Conservation (phyloP, 2,797 vertebrate genomes). For the Bradypodion pumilum region DNA sequence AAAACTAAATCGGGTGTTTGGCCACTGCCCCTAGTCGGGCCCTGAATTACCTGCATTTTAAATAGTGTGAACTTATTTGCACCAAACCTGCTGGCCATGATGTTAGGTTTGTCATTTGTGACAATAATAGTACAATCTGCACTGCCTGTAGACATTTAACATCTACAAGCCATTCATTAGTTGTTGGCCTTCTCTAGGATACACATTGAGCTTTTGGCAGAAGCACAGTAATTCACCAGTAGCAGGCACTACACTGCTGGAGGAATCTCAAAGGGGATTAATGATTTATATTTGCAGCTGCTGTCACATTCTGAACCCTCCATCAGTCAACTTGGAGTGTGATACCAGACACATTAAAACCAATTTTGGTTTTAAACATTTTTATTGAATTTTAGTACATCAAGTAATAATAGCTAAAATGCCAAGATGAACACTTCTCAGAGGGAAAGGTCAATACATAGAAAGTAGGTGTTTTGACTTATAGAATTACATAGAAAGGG, state of each 20-base stretch:
- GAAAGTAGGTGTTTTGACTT: not conserved
- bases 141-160: slow-evolving; percentile 14
- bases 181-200: slow-evolving; percentile 14
- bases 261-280: slow-evolving; percentile 27
- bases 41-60: too few relatives aligned
- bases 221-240: slow-evolving; percentile 4
- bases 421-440: too few relatives aligned
- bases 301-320: slow-evolving; percentile 11
- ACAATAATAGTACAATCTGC: slow-evolving; percentile 10
- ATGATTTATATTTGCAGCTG: slow-evolving; percentile 24
- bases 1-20: too few relatives aligned
- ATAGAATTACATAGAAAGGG: not conserved
- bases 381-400: not conserved
- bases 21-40: too few relatives aligned
- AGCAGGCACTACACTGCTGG: not conserved
- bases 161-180: slow-evolving; percentile 24
- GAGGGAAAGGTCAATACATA: not conserved
- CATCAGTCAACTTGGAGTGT: slow-evolving; percentile 7
- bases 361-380: not conserved
- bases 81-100: not conserved
- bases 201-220: slow-evolving; percentile 22
- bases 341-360: slow-evolving; percentile 2
- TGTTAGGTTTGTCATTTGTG: slow-evolving; percentile 12
- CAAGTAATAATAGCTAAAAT: not conserved
- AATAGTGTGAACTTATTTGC: not conserved